Evolutionary conservation across 2,113 vertebrate species (phyloP).

Genomic region (Anthoscopus minutus): DNA sequence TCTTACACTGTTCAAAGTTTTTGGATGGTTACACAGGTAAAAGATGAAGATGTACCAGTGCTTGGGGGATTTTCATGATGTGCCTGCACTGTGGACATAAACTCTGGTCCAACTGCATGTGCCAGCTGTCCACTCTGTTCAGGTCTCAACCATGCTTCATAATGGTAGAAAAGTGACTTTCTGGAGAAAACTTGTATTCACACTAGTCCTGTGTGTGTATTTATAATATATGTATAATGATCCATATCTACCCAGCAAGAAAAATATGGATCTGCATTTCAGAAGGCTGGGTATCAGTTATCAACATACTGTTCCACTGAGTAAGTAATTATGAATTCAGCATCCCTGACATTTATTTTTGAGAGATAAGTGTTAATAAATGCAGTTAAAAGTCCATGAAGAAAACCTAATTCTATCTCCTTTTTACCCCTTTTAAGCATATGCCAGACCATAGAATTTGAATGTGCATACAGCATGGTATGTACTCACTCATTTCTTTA

Average conservation of each 20-base stretch:
- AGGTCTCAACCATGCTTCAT: background rate
- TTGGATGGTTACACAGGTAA: background rate
- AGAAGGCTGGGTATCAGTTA: background rate
- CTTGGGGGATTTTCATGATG: background rate
- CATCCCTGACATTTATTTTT: background rate
- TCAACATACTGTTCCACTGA: background rate
- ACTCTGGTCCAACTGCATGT: background rate
- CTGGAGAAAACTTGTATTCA: background rate
- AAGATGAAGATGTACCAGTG: background rate
- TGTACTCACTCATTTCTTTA: conserved; percentile 1
- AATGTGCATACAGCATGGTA: background rate
- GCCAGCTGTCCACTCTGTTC: background rate
- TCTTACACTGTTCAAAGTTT: background rate
- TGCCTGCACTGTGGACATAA: background rate
- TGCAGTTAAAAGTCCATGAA: background rate
- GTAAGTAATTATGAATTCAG: background rate
- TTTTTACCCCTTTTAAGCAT: background rate
- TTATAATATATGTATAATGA: background rate
- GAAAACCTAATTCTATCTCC: background rate
- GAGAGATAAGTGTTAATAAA: background rate
- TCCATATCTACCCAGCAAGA: background rate
- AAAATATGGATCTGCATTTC: background rate
- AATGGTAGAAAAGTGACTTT: background rate
- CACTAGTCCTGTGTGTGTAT: background rate
- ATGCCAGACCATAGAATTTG: background rate